Percentiles rank a stretch among this genome's conserved stretches.
phyloP scores from a whole-genome alignment of 2,888 invertebrate genomes.

The Lepidonotus clava region DNA sequence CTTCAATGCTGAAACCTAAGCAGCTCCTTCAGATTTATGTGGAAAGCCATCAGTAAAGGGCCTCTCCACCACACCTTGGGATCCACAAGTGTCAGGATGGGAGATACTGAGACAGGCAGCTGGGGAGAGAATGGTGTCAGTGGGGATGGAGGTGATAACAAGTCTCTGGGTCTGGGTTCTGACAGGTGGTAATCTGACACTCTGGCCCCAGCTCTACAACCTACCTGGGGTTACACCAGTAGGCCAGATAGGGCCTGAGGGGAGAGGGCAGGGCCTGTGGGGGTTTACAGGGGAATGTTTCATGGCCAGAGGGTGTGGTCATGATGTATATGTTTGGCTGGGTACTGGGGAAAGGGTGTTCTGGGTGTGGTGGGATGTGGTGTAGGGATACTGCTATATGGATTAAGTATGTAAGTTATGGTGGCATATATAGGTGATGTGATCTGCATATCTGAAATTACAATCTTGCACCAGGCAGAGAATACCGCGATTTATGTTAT shows the following conservation, averaged over 20 bases:
- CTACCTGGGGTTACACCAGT: background rate
- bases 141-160: constrained; percentile 12
- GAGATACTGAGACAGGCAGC: too few species aligned
- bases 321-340: background rate
- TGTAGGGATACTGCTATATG: too few species aligned
- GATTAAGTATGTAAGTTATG: too few species aligned
- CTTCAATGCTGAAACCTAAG: too few species aligned
- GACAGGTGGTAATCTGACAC: constrained; percentile 5
- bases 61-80: too few species aligned
- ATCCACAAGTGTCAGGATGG: too few species aligned
- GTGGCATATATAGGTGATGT: too few species aligned
- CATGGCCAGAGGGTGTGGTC: background rate
- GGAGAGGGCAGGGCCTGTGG: background rate
- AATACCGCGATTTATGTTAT: too few species aligned
- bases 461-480: too few species aligned
- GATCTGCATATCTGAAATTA: too few species aligned
- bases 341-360: background rate
- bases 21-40: too few species aligned
- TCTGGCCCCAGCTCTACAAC: background rate
- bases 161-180: background rate
- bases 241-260: background rate
- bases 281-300: background rate
- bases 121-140: background rate
- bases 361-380: background rate
- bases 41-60: too few species aligned